Conservation (phyloP, 2,888 invertebrate species). For the Leucoptera coffeella region DNA sequence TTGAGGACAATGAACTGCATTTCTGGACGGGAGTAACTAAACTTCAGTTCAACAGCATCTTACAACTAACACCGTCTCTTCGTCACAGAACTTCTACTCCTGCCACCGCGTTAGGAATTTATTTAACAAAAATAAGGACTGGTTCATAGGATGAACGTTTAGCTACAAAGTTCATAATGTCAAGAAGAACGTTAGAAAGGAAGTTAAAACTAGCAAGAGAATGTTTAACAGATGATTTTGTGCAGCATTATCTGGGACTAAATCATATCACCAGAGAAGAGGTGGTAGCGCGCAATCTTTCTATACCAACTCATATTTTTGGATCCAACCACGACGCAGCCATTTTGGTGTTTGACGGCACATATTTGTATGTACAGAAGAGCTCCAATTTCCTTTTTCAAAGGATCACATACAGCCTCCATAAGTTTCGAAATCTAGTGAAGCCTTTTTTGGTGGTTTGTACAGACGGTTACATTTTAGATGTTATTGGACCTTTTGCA, state of each 20-base stretch:
- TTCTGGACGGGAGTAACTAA: neutral
- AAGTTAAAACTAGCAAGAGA: no score
- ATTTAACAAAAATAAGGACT: neutral
- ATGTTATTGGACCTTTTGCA: no score
- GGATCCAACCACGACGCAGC: no score
- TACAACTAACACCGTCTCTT: neutral
- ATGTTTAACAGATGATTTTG: neutral
- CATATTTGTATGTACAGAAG: conserved; percentile 7
- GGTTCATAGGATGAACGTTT: neutral
- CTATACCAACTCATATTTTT: no score
- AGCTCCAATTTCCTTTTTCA: conserved; percentile 7
- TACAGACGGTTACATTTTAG: no score
- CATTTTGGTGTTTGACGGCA: conserved; percentile 5
- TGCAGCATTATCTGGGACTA: neutral
- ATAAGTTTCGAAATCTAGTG: conserved; percentile 9
- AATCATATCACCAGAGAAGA: neutral
- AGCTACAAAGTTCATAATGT: neutral
- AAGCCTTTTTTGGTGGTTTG: conserved; percentile 10
- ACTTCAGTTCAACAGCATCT: neutral
- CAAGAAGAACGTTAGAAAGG: neutral
- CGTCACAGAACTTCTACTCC: no score
- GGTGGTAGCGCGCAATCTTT: neutral
- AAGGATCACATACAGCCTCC: conserved; percentile 8
- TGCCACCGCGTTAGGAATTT: neutral
- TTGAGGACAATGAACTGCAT: neutral